These are phyloP conservation scores for Agriopis marginaria DNA, from an alignment of 2,888 invertebrate species.

Conservation along the genomic window DNA sequence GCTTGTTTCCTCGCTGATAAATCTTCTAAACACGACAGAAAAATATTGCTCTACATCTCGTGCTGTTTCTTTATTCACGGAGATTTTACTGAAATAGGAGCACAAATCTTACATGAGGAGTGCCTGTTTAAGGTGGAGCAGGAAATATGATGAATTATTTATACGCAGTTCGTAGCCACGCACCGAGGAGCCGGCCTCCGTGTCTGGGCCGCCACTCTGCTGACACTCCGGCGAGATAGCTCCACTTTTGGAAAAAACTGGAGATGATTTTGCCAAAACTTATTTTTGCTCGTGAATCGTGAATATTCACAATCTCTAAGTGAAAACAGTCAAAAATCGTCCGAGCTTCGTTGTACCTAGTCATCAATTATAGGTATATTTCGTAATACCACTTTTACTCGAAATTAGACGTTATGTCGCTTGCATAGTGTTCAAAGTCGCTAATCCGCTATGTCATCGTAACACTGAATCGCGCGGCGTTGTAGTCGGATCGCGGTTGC, in stretches of 20 bases:
- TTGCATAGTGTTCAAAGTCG: too few species aligned
- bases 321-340: too few species aligned
- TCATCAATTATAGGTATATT: too few species aligned
- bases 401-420: too few species aligned
- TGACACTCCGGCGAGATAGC: not conserved
- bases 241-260: not conserved
- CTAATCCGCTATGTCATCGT: too few species aligned
- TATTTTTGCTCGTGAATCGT: not conserved
- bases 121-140: constrained; percentile 19
- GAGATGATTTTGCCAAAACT: not conserved
- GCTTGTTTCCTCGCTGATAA: constrained; percentile 12
- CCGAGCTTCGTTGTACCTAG: too few species aligned
- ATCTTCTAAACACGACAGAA: constrained; percentile 24
- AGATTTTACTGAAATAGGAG: constrained; percentile 27
- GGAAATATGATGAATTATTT: constrained; percentile 31
- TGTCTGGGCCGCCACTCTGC: not conserved
- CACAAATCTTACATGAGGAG: constrained; percentile 32
- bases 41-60: constrained; percentile 11
- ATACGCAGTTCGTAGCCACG: constrained; percentile 8
- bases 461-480: too few species aligned
- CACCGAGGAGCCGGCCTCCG: not conserved
- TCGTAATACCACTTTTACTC: too few species aligned
- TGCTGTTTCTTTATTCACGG: constrained; percentile 33
- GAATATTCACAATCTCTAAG: too few species aligned
- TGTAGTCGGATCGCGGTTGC: too few species aligned